Evolutionary conservation across 2,113 vertebrate species (phyloP).

Genomic region (Thunnus maccoyii): DNA sequence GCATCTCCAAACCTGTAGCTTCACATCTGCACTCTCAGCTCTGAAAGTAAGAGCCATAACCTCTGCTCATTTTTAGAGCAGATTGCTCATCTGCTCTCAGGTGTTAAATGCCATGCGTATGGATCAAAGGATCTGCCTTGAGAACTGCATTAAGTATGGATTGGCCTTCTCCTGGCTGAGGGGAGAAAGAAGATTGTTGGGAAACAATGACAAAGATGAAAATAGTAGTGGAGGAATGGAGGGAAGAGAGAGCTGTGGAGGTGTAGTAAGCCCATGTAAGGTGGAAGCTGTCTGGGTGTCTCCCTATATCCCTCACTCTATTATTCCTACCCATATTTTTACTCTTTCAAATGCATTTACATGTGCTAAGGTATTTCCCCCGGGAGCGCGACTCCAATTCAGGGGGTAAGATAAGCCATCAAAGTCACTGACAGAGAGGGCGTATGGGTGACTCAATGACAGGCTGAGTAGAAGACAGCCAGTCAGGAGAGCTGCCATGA

Average conservation of each 20-base stretch:
- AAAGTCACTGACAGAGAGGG: constrained; percentile 81
- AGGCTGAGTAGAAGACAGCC: constrained; percentile 69
- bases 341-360: constrained; percentile 78
- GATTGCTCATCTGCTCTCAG: constrained; percentile 73
- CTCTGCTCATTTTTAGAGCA: constrained; percentile 60
- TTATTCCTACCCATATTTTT: constrained; percentile 74
- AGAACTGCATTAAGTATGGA: constrained; percentile 51
- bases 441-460: constrained; percentile 77
- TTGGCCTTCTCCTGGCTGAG: constrained; percentile 59
- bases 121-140: constrained; percentile 77
- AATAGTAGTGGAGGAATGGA: constrained; percentile 18
- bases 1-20: constrained; percentile 47
- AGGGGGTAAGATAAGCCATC: constrained; percentile 81
- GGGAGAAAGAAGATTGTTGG: constrained; percentile 41
- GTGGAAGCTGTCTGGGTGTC: constrained; percentile 53
- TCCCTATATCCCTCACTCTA: constrained; percentile 57
- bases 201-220: constrained; percentile 55
- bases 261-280: constrained; percentile 27
- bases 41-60: constrained; percentile 55
- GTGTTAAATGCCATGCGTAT: constrained; percentile 82
- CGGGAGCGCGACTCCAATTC: constrained; percentile 77
- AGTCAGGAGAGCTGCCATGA: constrained; percentile 56
- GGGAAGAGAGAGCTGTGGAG: constrained; percentile 25
- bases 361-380: constrained; percentile 82
- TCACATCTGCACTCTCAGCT: constrained; percentile 28